Percentiles rank a stretch among this genome's conserved stretches.
These are phyloP conservation scores for Darevskia nairensis DNA, from an alignment of 2,797 vertebrate genomes.

Conservation along the genomic window DNA sequence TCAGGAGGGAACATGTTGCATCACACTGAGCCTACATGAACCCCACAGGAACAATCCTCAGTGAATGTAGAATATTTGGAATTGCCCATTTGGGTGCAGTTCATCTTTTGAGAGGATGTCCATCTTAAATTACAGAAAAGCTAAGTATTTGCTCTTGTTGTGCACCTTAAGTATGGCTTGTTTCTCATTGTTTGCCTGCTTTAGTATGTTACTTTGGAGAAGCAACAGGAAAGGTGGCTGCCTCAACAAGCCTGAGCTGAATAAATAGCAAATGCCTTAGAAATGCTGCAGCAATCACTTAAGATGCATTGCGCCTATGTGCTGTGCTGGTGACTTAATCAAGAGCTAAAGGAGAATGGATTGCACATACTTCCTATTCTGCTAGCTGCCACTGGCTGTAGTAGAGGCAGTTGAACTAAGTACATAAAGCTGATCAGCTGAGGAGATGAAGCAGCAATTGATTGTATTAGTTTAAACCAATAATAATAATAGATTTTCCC, in stretches of 20 bases:
- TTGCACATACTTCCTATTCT: background rate
- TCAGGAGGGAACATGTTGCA: too few species aligned
- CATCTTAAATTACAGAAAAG: background rate
- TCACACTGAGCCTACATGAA: too few species aligned
- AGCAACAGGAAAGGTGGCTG: background rate
- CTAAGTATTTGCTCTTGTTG: background rate
- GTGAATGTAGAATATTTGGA: too few species aligned
- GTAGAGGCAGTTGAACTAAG: background rate
- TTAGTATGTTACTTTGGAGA: background rate
- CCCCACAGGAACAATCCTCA: too few species aligned
- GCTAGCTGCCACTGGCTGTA: background rate
- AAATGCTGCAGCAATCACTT: background rate
- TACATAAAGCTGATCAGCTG: slow-evolving; percentile 14
- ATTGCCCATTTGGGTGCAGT: background rate
- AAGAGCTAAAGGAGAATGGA: background rate
- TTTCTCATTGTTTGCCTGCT: background rate
- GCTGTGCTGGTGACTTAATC: background rate
- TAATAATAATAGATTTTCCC: background rate
- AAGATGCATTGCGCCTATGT: background rate
- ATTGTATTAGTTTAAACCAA: background rate
- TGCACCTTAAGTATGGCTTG: background rate
- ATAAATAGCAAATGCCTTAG: background rate
- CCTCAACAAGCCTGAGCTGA: background rate
- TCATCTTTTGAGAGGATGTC: background rate
- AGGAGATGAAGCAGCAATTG: slow-evolving; percentile 9